These are phyloP conservation scores for Heliconius hortense DNA, from an alignment of 2,888 invertebrate species.

Conservation along the genomic window DNA sequence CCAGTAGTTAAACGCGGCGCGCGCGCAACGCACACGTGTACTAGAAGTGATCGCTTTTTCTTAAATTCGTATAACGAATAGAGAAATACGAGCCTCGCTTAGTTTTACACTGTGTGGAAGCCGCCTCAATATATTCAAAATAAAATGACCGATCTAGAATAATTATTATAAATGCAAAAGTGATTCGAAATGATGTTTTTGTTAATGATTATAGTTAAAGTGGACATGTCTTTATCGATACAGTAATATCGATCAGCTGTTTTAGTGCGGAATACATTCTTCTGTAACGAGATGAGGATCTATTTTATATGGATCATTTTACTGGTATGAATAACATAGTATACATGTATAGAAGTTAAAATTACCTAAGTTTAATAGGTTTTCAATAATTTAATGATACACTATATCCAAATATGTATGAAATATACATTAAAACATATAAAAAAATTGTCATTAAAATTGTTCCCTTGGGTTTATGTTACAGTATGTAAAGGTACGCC, in stretches of 20 bases:
- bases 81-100: constrained; percentile 68
- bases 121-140: constrained; percentile 42
- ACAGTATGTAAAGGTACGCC: constrained; percentile 40
- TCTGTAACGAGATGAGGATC: constrained; percentile 73
- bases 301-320: constrained; percentile 68
- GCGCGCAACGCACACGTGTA: constrained; percentile 78
- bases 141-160: constrained; percentile 38
- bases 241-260: constrained; percentile 66
- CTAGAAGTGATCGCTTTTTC: constrained; percentile 74
- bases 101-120: constrained; percentile 68
- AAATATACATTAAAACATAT: not conserved
- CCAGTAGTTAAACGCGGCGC: constrained; percentile 71
- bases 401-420: not conserved
- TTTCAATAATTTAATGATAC: not conserved
- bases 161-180: constrained; percentile 25
- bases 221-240: constrained; percentile 79
- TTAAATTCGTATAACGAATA: constrained; percentile 59
- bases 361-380: not conserved
- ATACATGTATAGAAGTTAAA: not conserved
- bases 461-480: constrained; percentile 31
- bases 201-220: constrained; percentile 63
- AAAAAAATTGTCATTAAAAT: constrained; percentile 22
- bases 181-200: constrained; percentile 60
- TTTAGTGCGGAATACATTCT: constrained; percentile 54
- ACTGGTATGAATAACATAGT: constrained; percentile 61